phyloP scores from a whole-genome alignment of 2,888 invertebrate genomes.

The Isoperla grammatica region DNA sequence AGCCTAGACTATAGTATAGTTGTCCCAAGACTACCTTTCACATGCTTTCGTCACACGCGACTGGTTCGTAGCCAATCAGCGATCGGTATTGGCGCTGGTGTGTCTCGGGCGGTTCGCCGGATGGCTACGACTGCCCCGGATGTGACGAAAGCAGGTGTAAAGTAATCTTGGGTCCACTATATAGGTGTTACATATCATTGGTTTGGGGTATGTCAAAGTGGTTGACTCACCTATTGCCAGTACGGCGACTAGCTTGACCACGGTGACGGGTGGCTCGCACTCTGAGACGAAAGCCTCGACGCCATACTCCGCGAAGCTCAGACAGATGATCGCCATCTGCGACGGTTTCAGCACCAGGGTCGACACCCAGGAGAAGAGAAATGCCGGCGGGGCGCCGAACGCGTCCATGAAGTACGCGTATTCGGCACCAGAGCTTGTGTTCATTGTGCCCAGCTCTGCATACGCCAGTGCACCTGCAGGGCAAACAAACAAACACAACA shows the following conservation, averaged over 20 bases:
- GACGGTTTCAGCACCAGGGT: conserved; percentile 89
- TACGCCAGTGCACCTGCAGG: conserved; percentile 80
- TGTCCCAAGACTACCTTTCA: too few species aligned
- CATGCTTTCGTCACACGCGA: too few species aligned
- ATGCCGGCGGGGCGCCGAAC: conserved; percentile 86
- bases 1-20: too few species aligned
- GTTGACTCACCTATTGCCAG: conserved; percentile 69
- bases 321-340: conserved; percentile 89
- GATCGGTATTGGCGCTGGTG: too few species aligned
- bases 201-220: conserved; percentile 21
- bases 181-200: too few species aligned
- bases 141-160: too few species aligned
- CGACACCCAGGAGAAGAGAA: conserved; percentile 91
- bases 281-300: conserved; percentile 84
- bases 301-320: conserved; percentile 90
- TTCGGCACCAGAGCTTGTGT: conserved; percentile 91
- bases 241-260: conserved; percentile 84
- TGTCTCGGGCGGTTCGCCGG: too few species aligned
- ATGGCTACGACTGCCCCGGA: too few species aligned
- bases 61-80: too few species aligned
- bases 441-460: conserved; percentile 93
- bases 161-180: too few species aligned
- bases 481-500: conserved; percentile 4
- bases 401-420: conserved; percentile 96
- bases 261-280: conserved; percentile 75